These are phyloP conservation scores for Pitta sordida DNA, from an alignment of 2,113 vertebrate species.

Conservation along the genomic window DNA sequence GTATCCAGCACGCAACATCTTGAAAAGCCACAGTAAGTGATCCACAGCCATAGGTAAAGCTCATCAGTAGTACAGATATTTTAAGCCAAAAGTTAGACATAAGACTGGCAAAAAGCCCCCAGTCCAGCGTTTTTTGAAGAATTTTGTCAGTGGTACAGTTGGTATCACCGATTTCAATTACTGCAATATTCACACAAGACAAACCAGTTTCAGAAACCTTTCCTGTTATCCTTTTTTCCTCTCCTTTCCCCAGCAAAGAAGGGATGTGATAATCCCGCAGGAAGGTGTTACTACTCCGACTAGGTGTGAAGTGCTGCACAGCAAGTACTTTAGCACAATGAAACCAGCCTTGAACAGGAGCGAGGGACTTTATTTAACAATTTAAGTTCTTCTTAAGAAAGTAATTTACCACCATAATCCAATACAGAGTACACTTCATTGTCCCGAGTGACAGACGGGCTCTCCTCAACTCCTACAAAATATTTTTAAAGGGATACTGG, in stretches of 20 bases:
- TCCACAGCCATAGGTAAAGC: not conserved
- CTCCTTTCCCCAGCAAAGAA: not conserved
- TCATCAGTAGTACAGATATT: not conserved
- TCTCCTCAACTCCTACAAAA: not conserved
- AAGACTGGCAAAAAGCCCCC: not conserved
- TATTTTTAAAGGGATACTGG: not conserved
- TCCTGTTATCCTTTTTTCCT: not conserved
- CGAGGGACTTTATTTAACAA: too few species aligned
- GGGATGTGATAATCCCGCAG: not conserved
- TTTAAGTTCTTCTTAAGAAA: too few species aligned
- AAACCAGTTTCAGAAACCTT: not conserved
- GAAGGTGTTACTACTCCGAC: not conserved
- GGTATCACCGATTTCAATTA: not conserved
- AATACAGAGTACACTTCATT: not conserved
- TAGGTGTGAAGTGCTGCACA: not conserved
- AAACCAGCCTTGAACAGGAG: not conserved
- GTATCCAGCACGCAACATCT: not conserved
- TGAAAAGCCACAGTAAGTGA: not conserved
- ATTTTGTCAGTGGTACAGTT: not conserved
- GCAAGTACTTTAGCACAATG: not conserved
- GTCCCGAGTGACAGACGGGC: rapidly evolving
- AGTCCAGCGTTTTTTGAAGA: not conserved
- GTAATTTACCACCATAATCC: not conserved
- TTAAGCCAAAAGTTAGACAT: not conserved
- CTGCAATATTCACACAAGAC: not conserved